Conservation (phyloP, 2,797 vertebrate genomes). For the Clarias platycephalus region DNA sequence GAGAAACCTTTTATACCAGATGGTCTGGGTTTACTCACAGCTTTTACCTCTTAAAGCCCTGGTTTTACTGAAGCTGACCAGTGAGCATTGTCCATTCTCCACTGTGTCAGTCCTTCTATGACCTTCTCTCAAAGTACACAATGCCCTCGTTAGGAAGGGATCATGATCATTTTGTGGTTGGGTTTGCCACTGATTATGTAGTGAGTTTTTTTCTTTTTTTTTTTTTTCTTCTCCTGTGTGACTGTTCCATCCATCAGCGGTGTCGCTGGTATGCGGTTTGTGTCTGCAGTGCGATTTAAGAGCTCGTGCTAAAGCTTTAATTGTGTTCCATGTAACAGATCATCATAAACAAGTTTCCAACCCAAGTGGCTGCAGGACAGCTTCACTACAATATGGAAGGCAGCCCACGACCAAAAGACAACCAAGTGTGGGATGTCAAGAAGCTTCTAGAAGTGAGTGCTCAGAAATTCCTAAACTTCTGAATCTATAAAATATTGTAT, state of each 20-base stretch:
- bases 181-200: neutral
- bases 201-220: neutral
- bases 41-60: neutral
- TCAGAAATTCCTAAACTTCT: neutral
- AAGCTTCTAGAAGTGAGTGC: constrained; percentile 86
- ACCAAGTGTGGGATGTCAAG: constrained; percentile 95
- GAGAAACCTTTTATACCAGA: neutral
- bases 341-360: constrained; percentile 89
- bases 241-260: neutral
- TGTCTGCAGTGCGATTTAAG: neutral
- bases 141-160: neutral
- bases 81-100: neutral
- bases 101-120: constrained; percentile 25
- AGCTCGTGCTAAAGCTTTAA: neutral
- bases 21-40: neutral
- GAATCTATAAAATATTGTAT: neutral
- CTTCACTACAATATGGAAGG: constrained; percentile 92
- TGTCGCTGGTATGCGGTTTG: neutral
- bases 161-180: constrained; percentile 9
- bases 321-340: constrained; percentile 75
- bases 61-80: neutral
- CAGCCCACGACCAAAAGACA: constrained; percentile 74
- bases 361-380: constrained; percentile 56
- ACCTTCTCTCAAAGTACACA: neutral
- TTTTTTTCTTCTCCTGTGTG: neutral